Evolutionary conservation across 2,888 invertebrate genomes (phyloP).

Genomic region (Micoletzkya japonica): DNA sequence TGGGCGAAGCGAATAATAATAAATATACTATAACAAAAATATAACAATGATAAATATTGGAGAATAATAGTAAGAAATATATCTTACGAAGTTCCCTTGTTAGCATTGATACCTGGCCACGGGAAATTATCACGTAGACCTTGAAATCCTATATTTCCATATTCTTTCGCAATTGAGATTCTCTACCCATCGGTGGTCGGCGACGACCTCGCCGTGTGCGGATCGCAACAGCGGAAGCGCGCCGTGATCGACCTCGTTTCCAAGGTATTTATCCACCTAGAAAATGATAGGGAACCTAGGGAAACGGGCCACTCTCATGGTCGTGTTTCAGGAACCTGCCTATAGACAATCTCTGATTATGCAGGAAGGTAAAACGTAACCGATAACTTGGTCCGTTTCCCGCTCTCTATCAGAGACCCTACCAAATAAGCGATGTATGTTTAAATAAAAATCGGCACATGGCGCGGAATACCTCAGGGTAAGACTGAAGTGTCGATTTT

Average conservation of each 20-base stretch:
- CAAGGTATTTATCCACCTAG: background rate
- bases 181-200: slow-evolving; percentile 24
- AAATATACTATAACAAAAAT: background rate
- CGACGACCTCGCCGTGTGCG: slow-evolving; percentile 18
- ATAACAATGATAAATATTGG: background rate
- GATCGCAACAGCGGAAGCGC: slow-evolving; percentile 25
- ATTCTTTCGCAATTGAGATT: slow-evolving; percentile 4
- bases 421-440: too few relatives aligned
- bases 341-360: too few relatives aligned
- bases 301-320: too few relatives aligned
- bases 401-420: too few relatives aligned
- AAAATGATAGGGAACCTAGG: background rate
- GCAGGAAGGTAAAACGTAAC: too few relatives aligned
- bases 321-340: too few relatives aligned
- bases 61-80: background rate
- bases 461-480: too few relatives aligned
- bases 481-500: too few relatives aligned
- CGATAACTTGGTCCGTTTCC: too few relatives aligned
- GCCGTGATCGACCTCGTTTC: slow-evolving; percentile 22
- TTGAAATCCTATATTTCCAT: background rate
- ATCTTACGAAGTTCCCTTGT: too few relatives aligned
- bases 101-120: too few relatives aligned
- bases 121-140: background rate
- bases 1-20: background rate
- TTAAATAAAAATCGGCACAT: too few relatives aligned